Evolutionary conservation across 2,888 invertebrate species (phyloP), one percentile per base, ranked within the genome.

Genomic region (Ophraella communa): DNA sequence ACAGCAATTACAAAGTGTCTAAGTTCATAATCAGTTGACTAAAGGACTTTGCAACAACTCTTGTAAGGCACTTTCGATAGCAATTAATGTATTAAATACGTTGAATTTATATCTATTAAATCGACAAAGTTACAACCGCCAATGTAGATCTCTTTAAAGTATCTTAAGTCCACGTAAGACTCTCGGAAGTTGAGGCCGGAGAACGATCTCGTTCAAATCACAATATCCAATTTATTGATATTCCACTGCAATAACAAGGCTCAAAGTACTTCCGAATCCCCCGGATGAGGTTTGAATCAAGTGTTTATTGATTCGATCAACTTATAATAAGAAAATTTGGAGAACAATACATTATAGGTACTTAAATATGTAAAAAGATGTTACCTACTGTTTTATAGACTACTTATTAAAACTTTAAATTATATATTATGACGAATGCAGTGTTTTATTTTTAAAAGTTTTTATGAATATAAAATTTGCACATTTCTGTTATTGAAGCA

Each of bases 161-260:
- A 49, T 39, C 39, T 35, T 45, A 55, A 62, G 45, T 45, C 33
- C 54, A 27, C 56, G 21, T 51, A 56, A 42, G 42, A 56, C 42
- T 56, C 10, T 14, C 2, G 51, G 27, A 56, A 49, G 51, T 49
- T 30, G 42, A 21, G 45, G 21, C 18, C n/a, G 27, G 45, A 53
- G 23, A 55, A 17, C 30, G 44, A 18, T 18, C 47, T 59, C 52
- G 45, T 45, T 45, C 17, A 11, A 17, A 55, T 30, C 8, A 56
- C 42, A 20, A 51, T 56, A 56, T 62, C 27, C 56, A 39, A 56
- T 44, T 62, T 62, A 56, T 62, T 49, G 56, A 56, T 62, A 62
- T 62, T 56, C 20, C 24, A 21, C 20, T 49, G 47, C 54, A 55
- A 62, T 49, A 55, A 55, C 62, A 45, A 30, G 10, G 44, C 24